These are phyloP conservation scores for Trichonephila clavipes DNA, from an alignment of 1,140 invertebrate species.

Conservation along the genomic window DNA sequence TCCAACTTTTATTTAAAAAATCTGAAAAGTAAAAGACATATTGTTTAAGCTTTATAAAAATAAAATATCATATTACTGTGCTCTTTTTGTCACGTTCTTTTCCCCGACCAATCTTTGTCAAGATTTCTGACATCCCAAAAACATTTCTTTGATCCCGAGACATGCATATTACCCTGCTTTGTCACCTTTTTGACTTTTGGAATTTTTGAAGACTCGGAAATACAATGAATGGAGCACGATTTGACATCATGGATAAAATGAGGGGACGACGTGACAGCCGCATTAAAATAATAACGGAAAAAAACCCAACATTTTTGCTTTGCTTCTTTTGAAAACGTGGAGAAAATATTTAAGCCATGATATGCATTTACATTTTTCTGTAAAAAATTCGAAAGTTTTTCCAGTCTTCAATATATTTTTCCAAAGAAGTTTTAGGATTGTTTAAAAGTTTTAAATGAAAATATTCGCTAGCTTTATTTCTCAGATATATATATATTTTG, in stretches of 20 bases:
- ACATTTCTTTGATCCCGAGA: constrained; percentile 18
- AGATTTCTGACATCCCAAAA: background rate
- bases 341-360: background rate
- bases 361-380: background rate
- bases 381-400: background rate
- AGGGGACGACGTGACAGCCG: background rate
- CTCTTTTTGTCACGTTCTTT: background rate
- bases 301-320: background rate
- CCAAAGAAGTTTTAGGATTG: background rate
- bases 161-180: constrained; percentile 34
- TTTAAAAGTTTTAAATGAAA: too few species aligned
- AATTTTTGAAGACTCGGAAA: background rate
- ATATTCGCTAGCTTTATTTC: too few species aligned
- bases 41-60: too few species aligned
- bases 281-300: background rate
- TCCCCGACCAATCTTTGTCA: background rate
- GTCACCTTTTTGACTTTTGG: constrained; percentile 17
- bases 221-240: constrained; percentile 3
- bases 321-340: background rate
- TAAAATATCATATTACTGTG: background rate
- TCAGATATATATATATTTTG: too few species aligned
- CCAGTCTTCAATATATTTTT: background rate
- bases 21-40: background rate
- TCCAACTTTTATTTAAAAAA: background rate
- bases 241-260: constrained; percentile 11